Conservation (phyloP, 2,888 invertebrate species). For the Synanthedon formicaeformis region DNA sequence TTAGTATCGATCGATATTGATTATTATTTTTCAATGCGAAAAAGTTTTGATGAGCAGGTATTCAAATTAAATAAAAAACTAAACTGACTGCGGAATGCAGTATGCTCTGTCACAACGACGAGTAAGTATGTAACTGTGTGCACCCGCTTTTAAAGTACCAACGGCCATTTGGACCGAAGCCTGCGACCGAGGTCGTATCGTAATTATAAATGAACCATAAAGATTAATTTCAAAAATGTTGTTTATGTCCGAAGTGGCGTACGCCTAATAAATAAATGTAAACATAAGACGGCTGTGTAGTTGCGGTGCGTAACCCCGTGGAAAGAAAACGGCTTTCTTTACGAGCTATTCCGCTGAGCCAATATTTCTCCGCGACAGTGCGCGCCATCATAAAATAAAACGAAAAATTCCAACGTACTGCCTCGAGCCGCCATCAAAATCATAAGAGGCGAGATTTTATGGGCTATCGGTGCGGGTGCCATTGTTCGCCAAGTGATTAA, state of each 20-base stretch:
- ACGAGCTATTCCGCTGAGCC: conserved; percentile 70
- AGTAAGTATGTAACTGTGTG: too few relatives aligned
- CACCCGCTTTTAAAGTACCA: background rate
- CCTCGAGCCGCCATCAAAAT: conserved; percentile 60
- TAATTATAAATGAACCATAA: background rate
- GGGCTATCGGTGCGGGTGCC: conserved; percentile 41
- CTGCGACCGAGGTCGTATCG: background rate
- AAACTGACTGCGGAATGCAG: too few relatives aligned
- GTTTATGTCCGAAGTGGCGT: background rate
- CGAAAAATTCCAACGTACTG: conserved; percentile 66
- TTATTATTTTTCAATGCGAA: too few relatives aligned
- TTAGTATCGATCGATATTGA: too few relatives aligned
- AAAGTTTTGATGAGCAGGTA: too few relatives aligned
- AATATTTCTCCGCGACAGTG: conserved; percentile 70
- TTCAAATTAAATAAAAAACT: too few relatives aligned
- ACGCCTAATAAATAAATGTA: conserved; percentile 25
- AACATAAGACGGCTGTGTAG: conserved; percentile 38
- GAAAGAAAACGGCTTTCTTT: conserved; percentile 65
- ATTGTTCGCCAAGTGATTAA: conserved; percentile 53
- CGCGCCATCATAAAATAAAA: conserved; percentile 70
- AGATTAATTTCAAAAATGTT: background rate
- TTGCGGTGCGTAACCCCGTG: conserved; percentile 63
- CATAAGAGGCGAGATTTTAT: conserved; percentile 66
- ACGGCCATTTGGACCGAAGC: background rate
- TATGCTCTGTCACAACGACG: too few relatives aligned